Percentiles rank a stretch among this genome's conserved stretches.
Evolutionary conservation across 2,113 vertebrate species (phyloP).

Genomic region (Anolis sagrei): DNA sequence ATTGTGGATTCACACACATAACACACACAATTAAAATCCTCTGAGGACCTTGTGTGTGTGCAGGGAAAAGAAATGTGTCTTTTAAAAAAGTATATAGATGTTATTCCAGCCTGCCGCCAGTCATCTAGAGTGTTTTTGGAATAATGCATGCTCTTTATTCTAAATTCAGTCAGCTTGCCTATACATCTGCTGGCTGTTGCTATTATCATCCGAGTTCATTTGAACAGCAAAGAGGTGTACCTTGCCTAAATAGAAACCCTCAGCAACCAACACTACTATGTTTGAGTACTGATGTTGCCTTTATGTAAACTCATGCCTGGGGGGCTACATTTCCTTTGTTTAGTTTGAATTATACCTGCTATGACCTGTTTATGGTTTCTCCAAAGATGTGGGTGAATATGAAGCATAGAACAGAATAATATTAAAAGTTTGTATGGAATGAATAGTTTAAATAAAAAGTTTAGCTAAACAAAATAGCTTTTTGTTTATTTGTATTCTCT

Average conservation of each 20-base stretch:
- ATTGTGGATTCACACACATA: slow-evolving; percentile 1
- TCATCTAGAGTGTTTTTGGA: slow-evolving; percentile 19
- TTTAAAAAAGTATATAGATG: slow-evolving; percentile 3
- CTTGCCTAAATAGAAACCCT: neutral
- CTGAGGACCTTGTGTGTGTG: too few relatives aligned
- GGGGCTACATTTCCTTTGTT: neutral
- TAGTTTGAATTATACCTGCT: neutral
- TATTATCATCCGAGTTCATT: slow-evolving; percentile 16
- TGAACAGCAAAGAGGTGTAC: neutral
- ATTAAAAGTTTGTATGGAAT: neutral
- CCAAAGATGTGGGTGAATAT: neutral
- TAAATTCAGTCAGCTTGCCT: slow-evolving; percentile 14
- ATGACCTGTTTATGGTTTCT: neutral
- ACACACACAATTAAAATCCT: slow-evolving; percentile 6
- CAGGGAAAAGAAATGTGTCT: slow-evolving; percentile 9
- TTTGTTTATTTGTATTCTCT: neutral
- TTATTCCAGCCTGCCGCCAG: slow-evolving; percentile 12
- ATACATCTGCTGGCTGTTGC: slow-evolving; percentile 8
- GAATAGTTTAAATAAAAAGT: neutral
- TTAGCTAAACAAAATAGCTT: neutral
- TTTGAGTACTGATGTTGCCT: neutral
- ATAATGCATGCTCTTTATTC: slow-evolving; percentile 27
- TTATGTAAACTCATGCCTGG: neutral
- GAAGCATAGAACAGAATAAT: neutral
- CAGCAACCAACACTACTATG: neutral